phyloP scores from a whole-genome alignment of 2,113 vertebrate genomes.

The Dasyurus viverrinus region DNA sequence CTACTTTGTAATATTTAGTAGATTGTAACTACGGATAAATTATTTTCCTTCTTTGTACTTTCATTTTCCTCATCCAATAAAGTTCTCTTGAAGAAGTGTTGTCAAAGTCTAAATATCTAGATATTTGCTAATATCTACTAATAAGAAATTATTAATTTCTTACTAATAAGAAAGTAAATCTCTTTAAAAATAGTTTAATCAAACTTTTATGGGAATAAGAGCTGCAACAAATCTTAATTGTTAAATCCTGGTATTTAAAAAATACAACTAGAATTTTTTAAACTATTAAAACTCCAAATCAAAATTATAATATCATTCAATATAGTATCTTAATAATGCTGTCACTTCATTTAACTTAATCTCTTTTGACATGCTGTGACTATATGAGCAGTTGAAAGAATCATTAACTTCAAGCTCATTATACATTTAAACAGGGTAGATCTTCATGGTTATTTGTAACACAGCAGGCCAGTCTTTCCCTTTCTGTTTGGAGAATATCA shows the following conservation, averaged over 20 bases:
- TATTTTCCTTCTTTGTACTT: background rate
- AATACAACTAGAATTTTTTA: constrained; percentile 18
- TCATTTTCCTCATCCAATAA: background rate
- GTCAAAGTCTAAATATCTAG: background rate
- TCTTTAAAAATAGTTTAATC: background rate
- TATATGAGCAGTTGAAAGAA: constrained; percentile 30
- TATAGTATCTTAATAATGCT: constrained; percentile 8
- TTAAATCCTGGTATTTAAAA: background rate
- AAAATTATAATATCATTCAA: constrained; percentile 34
- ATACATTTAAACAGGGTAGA: constrained; percentile 48
- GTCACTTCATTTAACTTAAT: constrained; percentile 53
- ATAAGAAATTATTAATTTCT: too few species aligned
- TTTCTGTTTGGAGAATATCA: constrained; percentile 31
- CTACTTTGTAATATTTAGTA: background rate
- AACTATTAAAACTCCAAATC: background rate
- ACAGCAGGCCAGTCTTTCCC: constrained; percentile 28
- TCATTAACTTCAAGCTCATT: constrained; percentile 44
- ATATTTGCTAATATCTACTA: too few species aligned
- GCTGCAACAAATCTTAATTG: constrained; percentile 44
- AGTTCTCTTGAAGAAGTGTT: background rate
- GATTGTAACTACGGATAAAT: background rate
- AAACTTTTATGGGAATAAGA: constrained; percentile 36
- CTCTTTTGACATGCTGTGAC: constrained; percentile 42
- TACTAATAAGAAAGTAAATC: background rate
- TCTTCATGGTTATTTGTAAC: constrained; percentile 40